Percentiles rank a stretch among this genome's conserved stretches.
Evolutionary conservation across 2,113 vertebrate genomes (phyloP).

Genomic region (Cyanoramphus novaezelandiae): DNA sequence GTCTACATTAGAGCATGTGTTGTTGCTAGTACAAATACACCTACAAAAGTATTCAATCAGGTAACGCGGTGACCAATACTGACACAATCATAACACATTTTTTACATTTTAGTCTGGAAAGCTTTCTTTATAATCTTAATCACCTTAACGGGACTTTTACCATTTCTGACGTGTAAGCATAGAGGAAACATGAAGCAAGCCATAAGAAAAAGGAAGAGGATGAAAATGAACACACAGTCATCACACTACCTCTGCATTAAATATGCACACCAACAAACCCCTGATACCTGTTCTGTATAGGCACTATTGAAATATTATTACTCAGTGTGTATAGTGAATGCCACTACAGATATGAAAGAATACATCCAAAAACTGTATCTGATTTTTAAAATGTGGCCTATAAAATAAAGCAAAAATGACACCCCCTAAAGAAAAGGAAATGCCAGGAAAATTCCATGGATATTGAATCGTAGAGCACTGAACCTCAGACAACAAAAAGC

Average conservation of each 20-base stretch:
- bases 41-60: background rate
- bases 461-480: background rate
- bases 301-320: background rate
- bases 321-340: background rate
- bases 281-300: background rate
- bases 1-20: rapidly evolving
- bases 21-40: background rate
- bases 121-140: background rate
- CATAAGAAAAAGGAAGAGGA: background rate
- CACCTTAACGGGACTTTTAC: background rate
- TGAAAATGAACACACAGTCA: background rate
- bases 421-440: background rate
- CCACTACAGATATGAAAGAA: background rate
- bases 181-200: background rate
- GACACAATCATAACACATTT: background rate
- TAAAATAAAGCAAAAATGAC: constrained; percentile 11
- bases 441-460: background rate
- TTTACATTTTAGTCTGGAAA: background rate
- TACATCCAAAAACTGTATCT: background rate
- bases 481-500: background rate
- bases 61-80: background rate
- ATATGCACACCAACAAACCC: background rate
- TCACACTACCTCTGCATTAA: background rate
- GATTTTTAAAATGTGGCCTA: background rate
- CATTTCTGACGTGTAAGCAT: background rate